Percentiles rank a stretch among this genome's conserved stretches.
These are phyloP conservation scores for Schizopygopsis pylzovi DNA, from an alignment of 2,797 vertebrate species.

Conservation along the genomic window DNA sequence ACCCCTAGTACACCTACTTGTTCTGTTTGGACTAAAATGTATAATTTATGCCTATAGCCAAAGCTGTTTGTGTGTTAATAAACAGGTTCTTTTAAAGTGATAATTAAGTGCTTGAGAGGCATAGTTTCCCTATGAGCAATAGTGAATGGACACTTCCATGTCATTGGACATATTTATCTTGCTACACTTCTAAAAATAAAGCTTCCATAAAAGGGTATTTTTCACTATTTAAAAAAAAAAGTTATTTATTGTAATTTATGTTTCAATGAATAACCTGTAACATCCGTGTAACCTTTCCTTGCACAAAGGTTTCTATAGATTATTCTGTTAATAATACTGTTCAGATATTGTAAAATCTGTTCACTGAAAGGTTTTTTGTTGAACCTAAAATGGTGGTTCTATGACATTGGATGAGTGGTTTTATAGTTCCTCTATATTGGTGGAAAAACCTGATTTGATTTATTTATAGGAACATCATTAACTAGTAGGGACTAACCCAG, in stretches of 20 bases:
- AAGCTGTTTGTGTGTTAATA: conserved; percentile 43
- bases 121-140: conserved; percentile 38
- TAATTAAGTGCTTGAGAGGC: conserved; percentile 29
- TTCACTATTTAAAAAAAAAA: neutral
- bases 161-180: neutral
- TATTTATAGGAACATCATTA: too few relatives aligned
- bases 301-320: neutral
- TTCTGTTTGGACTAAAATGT: conserved; percentile 10
- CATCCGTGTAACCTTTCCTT: neutral
- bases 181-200: neutral
- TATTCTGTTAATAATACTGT: neutral
- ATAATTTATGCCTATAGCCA: conserved; percentile 1
- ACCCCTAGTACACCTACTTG: conserved; percentile 18
- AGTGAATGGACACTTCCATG: conserved; percentile 4
- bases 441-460: too few relatives aligned
- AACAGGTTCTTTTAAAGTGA: conserved; percentile 50
- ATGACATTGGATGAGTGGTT: neutral
- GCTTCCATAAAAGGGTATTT: neutral
- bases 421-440: neutral
- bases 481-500: neutral
- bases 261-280: neutral
- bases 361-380: neutral
- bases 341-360: neutral
- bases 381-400: neutral
- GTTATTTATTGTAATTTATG: neutral